Conservation (phyloP, 2,888 invertebrate genomes). For the Cantharis rufa region DNA sequence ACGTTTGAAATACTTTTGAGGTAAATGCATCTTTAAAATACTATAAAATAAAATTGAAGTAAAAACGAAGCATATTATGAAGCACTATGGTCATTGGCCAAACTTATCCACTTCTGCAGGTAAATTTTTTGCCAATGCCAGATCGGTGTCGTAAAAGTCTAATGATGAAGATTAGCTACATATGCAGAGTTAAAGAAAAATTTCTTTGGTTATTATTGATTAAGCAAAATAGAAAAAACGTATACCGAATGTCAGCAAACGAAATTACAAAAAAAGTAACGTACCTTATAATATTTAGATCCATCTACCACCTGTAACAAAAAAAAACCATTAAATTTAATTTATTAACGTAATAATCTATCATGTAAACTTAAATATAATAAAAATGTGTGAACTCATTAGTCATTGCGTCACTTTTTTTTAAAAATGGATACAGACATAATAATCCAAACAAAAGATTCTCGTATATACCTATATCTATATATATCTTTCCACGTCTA, state of each 20-base stretch:
- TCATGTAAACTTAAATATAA: background rate
- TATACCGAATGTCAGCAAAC: background rate
- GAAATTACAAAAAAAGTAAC: background rate
- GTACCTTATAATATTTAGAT: background rate
- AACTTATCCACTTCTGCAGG: too few species aligned
- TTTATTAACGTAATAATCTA: background rate
- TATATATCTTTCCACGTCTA: background rate
- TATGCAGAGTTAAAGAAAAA: background rate
- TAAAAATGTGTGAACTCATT: background rate
- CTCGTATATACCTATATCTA: background rate
- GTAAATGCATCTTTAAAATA: too few species aligned
- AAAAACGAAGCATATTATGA: too few species aligned
- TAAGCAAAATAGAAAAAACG: background rate
- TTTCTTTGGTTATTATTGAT: background rate
- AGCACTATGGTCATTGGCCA: too few species aligned
- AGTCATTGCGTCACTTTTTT: slow-evolving; percentile 3
- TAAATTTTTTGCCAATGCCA: background rate
- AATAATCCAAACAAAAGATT: slow-evolving; percentile 3
- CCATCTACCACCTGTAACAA: slow-evolving; percentile 1
- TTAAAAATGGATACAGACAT: slow-evolving; percentile 1
- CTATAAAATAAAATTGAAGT: too few species aligned
- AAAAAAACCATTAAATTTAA: background rate
- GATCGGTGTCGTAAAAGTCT: background rate
- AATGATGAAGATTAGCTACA: background rate
- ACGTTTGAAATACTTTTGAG: too few species aligned